Evolutionary conservation across 1,140 invertebrate genomes (phyloP).

Genomic region (Coboldia fuscipes): DNA sequence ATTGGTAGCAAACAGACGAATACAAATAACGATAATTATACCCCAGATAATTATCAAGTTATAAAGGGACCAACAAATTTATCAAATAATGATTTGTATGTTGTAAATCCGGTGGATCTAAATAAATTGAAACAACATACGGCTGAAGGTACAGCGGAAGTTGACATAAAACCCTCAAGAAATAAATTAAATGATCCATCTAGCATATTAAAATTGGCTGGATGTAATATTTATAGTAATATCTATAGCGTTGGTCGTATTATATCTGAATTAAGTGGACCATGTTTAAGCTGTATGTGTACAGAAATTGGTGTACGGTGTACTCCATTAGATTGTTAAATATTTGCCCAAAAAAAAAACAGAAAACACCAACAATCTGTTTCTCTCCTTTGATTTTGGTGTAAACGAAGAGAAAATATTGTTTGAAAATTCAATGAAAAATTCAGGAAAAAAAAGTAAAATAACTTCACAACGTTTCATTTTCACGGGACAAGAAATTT

Average conservation of each 20-base stretch:
- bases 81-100: neutral
- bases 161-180: conserved; percentile 1
- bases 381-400: too few relatives aligned
- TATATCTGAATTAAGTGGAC: conserved; percentile 60
- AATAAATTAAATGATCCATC: conserved; percentile 12
- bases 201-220: conserved; percentile 54
- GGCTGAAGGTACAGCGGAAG: neutral
- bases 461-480: too few relatives aligned
- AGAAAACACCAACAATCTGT: too few relatives aligned
- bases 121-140: conserved; percentile 4
- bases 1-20: neutral
- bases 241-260: conserved; percentile 72
- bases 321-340: conserved; percentile 42
- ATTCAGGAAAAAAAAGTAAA: too few relatives aligned
- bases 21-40: neutral
- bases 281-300: conserved; percentile 68
- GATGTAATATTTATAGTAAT: conserved; percentile 78
- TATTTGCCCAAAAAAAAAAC: too few relatives aligned
- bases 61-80: neutral
- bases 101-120: conserved; percentile 2
- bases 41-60: conserved; percentile 2
- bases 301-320: conserved; percentile 74
- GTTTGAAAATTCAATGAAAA: too few relatives aligned
- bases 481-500: too few relatives aligned
- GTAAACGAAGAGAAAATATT: too few relatives aligned